Conservation (phyloP, 2,113 vertebrate genomes). For the Mastomys coucha region DNA sequence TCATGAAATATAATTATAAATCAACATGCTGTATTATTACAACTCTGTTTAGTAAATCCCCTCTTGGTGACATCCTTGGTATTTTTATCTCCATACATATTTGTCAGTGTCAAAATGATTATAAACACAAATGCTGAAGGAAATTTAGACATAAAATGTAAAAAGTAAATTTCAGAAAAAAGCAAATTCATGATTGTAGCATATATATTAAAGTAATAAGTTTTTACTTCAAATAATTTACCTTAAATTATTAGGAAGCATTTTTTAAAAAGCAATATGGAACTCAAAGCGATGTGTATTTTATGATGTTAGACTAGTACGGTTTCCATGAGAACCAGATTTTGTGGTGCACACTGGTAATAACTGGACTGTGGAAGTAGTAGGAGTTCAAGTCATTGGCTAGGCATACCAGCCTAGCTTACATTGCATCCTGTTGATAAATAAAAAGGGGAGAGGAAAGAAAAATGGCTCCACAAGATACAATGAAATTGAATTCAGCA, state of each 20-base stretch:
- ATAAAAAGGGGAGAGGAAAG: neutral
- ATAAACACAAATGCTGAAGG: neutral
- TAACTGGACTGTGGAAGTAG: neutral
- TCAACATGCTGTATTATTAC: neutral
- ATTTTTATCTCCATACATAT: neutral
- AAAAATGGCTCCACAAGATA: neutral
- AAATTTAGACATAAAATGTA: constrained; percentile 26
- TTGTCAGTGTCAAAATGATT: neutral
- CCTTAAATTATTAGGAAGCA: neutral
- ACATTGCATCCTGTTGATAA: neutral
- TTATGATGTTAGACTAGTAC: neutral
- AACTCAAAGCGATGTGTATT: neutral
- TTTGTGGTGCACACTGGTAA: too few species aligned
- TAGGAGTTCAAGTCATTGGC: neutral
- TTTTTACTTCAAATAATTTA: neutral
- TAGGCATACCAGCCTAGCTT: neutral
- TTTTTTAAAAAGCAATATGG: neutral
- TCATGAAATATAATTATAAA: neutral
- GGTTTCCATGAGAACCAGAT: neutral
- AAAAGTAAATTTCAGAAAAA: neutral
- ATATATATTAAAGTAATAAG: neutral
- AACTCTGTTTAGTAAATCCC: neutral
- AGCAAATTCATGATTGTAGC: neutral
- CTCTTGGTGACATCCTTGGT: neutral
- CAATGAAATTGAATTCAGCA: neutral